phyloP scores from a whole-genome alignment of 2,113 vertebrate species.

The Trachemys scripta region DNA sequence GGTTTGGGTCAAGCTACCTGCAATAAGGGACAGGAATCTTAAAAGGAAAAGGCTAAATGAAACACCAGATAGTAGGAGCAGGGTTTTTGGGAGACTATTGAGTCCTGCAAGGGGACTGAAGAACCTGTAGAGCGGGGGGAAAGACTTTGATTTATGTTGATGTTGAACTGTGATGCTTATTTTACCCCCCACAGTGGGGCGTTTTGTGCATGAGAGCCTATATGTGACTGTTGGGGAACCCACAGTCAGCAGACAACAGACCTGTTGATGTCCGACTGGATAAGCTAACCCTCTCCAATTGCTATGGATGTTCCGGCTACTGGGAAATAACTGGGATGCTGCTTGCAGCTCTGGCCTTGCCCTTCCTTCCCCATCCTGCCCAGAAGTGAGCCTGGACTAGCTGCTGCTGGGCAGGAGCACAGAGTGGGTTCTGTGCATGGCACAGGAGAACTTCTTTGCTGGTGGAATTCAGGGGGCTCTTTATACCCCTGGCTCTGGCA shows the following conservation, averaged over 20 bases:
- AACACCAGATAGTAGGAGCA: background rate
- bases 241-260: background rate
- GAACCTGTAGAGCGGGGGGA: background rate
- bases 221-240: background rate
- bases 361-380: background rate
- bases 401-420: background rate
- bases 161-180: background rate
- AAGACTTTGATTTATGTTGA: background rate
- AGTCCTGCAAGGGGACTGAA: background rate
- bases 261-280: background rate
- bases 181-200: background rate
- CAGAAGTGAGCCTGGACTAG: background rate
- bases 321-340: background rate
- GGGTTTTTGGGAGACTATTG: background rate
- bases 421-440: background rate
- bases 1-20: background rate
- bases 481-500: background rate
- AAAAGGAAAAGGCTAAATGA: background rate
- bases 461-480: background rate
- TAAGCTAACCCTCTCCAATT: fast-evolving
- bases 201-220: background rate
- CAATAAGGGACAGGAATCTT: background rate
- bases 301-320: background rate
- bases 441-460: background rate
- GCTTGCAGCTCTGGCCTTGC: background rate